Conservation (phyloP, 2,113 vertebrate species). For the Maccullochella peelii region DNA sequence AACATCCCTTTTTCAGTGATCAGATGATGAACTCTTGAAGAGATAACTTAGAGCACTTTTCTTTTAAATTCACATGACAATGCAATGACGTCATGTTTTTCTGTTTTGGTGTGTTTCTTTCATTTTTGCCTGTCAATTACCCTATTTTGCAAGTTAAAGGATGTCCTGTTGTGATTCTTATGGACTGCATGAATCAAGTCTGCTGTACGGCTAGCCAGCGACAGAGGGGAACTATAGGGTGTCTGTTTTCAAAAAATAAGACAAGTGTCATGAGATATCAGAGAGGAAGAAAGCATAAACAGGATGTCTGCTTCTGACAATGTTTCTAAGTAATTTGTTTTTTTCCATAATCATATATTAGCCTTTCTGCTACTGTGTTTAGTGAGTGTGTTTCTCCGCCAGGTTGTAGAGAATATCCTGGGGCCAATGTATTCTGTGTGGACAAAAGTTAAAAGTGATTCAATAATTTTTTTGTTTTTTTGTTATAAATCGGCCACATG, state of each 20-base stretch:
- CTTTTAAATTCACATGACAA: not conserved
- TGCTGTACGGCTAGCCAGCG: not conserved
- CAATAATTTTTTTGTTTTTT: too few relatives aligned
- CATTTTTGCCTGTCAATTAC: not conserved
- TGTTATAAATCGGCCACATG: too few relatives aligned
- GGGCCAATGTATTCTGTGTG: not conserved
- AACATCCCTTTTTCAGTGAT: not conserved
- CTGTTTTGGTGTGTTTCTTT: not conserved
- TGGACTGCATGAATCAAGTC: not conserved
- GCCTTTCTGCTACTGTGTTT: not conserved
- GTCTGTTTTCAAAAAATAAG: not conserved
- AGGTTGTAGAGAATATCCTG: not conserved
- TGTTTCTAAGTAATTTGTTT: not conserved
- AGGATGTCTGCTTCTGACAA: not conserved
- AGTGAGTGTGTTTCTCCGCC: not conserved
- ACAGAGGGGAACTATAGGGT: not conserved
- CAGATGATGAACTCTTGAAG: not conserved
- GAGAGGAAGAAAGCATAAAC: not conserved
- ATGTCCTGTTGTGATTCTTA: conserved; percentile 10
- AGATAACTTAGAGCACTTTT: too few relatives aligned
- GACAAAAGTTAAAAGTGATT: not conserved
- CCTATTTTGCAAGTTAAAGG: not conserved
- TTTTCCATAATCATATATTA: not conserved
- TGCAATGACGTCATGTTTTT: not conserved
- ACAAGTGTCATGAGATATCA: not conserved